Evolutionary conservation across 2,797 vertebrate species (phyloP), one percentile per base, ranked within the genome.

Genomic region (Microhierax caerulescens): DNA sequence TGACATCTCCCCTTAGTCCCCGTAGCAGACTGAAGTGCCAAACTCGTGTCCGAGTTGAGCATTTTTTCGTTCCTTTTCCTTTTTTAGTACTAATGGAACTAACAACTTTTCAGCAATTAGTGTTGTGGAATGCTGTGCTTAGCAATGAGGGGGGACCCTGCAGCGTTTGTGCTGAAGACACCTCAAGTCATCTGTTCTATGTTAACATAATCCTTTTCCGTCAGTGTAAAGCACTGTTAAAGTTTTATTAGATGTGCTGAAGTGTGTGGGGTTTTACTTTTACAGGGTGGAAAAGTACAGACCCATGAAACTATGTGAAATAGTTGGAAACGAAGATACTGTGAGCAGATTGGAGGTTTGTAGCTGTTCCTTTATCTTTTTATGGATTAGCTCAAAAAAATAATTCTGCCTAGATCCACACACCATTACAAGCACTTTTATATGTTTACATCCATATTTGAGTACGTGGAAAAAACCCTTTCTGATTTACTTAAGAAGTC

Each of bases 211-310:
- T 61, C 7, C 8, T 83, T 80, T 76, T 85, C 50, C 10, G 2
- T 23, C 24, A 3, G 10, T 11, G 24, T 61, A 24, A 83, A 72
- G 34, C 13, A 1, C 20, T 32, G 2, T 11, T 34, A 25, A 36
- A 64, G 13, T 0, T 1, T 27, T 21, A 3, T 7, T 27, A 2
- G 13, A 9, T 22, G 9, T 34, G 16, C 41, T 87, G 73, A 87
- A 64, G 8, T n/a, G 27, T 80, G 61, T 20, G 61, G 41, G 10
- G 4, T 48, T 87, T 93, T 81, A 22, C 61, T 95, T 94, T 74
- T 80, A 47, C 94, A 99, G 99, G 99, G 99, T 99, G 88, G 99
- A 99, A 97, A 99, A 99, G 84, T 99, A 99, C 95, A 98, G 99
- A 53, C 99, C 99, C 9, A 15, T 98, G 83, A 98, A 98, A 79